Evolutionary conservation across 2,888 invertebrate genomes (phyloP).

Genomic region (Glaucopsyche alexis): DNA sequence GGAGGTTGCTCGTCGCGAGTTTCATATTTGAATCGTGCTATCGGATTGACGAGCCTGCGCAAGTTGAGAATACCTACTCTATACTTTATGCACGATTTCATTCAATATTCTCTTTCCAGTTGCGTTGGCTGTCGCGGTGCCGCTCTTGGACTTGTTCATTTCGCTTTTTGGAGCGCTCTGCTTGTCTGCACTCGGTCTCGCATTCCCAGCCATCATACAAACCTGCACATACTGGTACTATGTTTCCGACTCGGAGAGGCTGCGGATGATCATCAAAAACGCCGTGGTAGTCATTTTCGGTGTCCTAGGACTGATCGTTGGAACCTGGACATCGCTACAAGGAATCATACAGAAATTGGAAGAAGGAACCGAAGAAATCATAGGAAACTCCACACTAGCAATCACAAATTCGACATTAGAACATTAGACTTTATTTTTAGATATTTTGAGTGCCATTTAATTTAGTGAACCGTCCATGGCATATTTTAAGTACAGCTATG

Average conservation of each 20-base stretch:
- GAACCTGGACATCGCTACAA: constrained; percentile 84
- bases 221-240: constrained; percentile 89
- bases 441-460: constrained; percentile 51
- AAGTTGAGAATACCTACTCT: no score
- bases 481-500: constrained; percentile 43
- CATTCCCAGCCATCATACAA: constrained; percentile 94
- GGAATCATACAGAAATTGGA: constrained; percentile 82
- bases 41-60: no score
- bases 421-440: constrained; percentile 36
- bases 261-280: constrained; percentile 82
- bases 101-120: constrained; percentile 77
- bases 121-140: constrained; percentile 90
- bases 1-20: no score
- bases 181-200: constrained; percentile 91
- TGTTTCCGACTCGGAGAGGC: constrained; percentile 74
- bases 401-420: constrained; percentile 41
- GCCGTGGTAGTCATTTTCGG: constrained; percentile 83
- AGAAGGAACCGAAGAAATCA: constrained; percentile 34
- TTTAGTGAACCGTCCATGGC: constrained; percentile 46
- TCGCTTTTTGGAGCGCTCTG: constrained; percentile 94
- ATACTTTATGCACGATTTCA: neutral
- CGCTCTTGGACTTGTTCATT: constrained; percentile 89
- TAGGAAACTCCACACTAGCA: constrained; percentile 40
- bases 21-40: no score
- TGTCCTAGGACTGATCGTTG: constrained; percentile 83